Base-by-base conservation (phyloP, 1,140 invertebrate genomes). In the Drosophila virilis region DNA sequence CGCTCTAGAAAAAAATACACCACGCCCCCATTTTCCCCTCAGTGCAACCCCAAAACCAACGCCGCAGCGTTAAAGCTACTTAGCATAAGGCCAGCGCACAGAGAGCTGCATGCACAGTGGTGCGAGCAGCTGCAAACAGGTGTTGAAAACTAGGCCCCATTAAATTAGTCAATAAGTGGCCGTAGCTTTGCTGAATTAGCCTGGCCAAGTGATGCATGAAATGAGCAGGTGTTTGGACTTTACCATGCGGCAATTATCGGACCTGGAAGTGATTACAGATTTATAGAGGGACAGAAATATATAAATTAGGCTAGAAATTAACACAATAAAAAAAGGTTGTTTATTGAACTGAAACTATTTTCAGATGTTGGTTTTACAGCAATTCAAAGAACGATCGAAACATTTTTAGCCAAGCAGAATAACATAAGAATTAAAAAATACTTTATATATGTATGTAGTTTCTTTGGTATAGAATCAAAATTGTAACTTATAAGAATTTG, bases 41-140 rank as follows among this genome's bases (percentile, higher is more conserved):
- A 52, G 3, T 35, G 4, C 51, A 54, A 13, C 51, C 51, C 46
- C 48, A 57, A 73, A 59, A 59, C 28, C 42, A 76, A 60, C 68
- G 74, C 65, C 55, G 68, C 72, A 88, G 82, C 82, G 55, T 80
- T 75, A 89, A 89, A 83, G 80, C 83, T 88, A 88, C 83, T 88
- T 88, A 88, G 84, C 84, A 68, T 89, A 80, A 70, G 59, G 57
- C 43, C 13, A 57, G 75, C 58, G 45, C 32, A n/a, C 32, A 33
- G 37, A 17, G 65, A 22, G 13, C 22, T 15, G 35, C 48, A 35
- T 40, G 73, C 62, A 86, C 82, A 82, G 78, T 86, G 82, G 83
- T 43, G 64, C 61, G 51, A 60, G 68, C 67, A 72, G 81, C 67
- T 70, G 82, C 45, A 52, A 76, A 64, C 82, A 88, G 82, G 83